Percentiles rank a stretch among this genome's conserved stretches.
phyloP scores from a whole-genome alignment of 2,888 invertebrate genomes.

The Coenonympha glycerion region DNA sequence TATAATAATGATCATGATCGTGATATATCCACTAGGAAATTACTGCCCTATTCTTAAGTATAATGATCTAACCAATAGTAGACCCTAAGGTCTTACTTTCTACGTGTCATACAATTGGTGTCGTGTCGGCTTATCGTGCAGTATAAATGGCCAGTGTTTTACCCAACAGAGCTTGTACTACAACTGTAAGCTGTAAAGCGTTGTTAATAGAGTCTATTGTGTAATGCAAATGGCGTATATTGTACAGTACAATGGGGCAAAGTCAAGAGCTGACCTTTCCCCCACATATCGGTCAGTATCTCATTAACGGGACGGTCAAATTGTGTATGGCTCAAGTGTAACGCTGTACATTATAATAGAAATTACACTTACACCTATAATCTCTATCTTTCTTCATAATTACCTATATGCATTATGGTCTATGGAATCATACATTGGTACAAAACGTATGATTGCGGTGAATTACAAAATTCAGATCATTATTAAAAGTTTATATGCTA shows the following conservation, averaged over 20 bases:
- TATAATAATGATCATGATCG: neutral
- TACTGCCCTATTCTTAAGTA: neutral
- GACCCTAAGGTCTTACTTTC: conserved; percentile 7
- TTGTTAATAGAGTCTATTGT: neutral
- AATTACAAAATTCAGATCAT: too few relatives aligned
- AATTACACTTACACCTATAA: too few relatives aligned
- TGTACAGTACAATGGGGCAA: conserved; percentile 35
- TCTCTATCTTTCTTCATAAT: too few relatives aligned
- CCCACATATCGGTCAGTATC: conserved; percentile 67
- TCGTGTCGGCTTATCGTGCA: conserved; percentile 12
- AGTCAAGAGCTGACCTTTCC: conserved; percentile 54
- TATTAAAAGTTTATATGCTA: too few relatives aligned
- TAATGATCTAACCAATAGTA: neutral
- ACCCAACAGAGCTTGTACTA: neutral
- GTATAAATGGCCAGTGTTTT: conserved; percentile 10
- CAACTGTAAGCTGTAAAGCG: conserved; percentile 1
- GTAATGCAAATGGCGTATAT: conserved; percentile 2
- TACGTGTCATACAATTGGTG: conserved; percentile 11
- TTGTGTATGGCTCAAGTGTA: conserved; percentile 17
- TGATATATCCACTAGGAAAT: neutral
- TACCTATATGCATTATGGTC: too few relatives aligned
- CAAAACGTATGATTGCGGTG: too few relatives aligned
- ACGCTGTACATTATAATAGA: neutral
- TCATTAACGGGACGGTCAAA: conserved; percentile 61
- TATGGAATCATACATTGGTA: too few relatives aligned